Evolutionary conservation across 2,888 invertebrate species (phyloP), one percentile per base, ranked within the genome.

Genomic region (Uropetala carovei): DNA sequence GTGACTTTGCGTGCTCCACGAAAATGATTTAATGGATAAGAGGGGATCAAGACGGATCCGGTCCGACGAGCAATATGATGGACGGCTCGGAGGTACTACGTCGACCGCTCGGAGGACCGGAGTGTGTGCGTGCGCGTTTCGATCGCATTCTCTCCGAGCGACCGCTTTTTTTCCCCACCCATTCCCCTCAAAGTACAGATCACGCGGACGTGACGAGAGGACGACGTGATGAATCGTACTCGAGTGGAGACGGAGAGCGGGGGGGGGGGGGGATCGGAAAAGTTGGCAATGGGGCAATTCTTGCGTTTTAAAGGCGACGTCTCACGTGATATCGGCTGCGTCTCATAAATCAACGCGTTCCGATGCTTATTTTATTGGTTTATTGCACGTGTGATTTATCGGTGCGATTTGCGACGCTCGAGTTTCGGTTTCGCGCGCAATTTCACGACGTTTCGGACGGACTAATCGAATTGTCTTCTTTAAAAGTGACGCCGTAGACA

Each of bases 11-110:
- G 64, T 30, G 56, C 43, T 7, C 30, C 10, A 10, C 60, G 86
- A 16, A 75, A 64, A 89, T 89, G 89, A 89, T 89, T 89, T 89
- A 89, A 89, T 89, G 89, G 64, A 43, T n/a, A 30, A n/a, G 43
- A 43, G 43, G 43, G 85, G 86, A 89, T 89, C 64, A 89, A 89
- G 89, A 64, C 68, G 64, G 43, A 89, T 43, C 43, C 43, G 2
- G 3, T 30, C 86, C 30, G 4, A n/a, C 57, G 82, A 30, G 43
- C n/a, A 18, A 11, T n/a, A 16, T 83, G 83, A 83, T 57, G 83
- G 83, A 83, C 83, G 83, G 83, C 83, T 57, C 56, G 83, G 82
- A 11, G 13, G 82, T 14, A 43, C 27, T 43, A 56, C 14, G 43
- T 14, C 16, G 82, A 81, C 22, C 14, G 81, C 81, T 30, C 82